These are phyloP conservation scores for Trachelus troglodyta DNA, from an alignment of 2,888 invertebrate genomes.

Conservation along the genomic window DNA sequence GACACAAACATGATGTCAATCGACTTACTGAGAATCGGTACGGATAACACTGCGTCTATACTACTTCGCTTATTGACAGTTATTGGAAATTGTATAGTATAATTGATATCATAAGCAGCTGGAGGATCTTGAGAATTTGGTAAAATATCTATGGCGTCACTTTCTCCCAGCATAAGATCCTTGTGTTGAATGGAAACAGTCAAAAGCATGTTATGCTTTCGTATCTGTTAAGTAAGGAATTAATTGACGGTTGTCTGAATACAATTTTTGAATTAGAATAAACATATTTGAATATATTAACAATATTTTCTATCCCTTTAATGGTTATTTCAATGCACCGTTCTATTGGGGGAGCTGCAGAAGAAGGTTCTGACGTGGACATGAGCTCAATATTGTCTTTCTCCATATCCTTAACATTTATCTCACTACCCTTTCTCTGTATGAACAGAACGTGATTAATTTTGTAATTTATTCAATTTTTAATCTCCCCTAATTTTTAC, in stretches of 20 bases:
- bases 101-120: slow-evolving; percentile 33
- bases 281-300: slow-evolving; percentile 29
- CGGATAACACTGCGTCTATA: slow-evolving; percentile 38
- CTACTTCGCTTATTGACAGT: slow-evolving; percentile 19
- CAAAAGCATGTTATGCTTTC: slow-evolving; percentile 29
- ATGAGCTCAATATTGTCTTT: not conserved
- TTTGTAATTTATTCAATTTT: too few species aligned
- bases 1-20: not conserved
- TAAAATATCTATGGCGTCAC: slow-evolving; percentile 33
- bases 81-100: slow-evolving; percentile 29
- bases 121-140: slow-evolving; percentile 29
- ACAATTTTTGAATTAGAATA: slow-evolving; percentile 4
- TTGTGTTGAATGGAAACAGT: slow-evolving; percentile 40
- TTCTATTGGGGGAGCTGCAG: slow-evolving; percentile 9
- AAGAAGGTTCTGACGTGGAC: not conserved
- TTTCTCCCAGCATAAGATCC: slow-evolving; percentile 40
- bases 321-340: slow-evolving; percentile 36
- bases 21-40: slow-evolving; percentile 47
- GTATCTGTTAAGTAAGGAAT: slow-evolving; percentile 6
- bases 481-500: not conserved
- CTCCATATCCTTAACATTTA: not conserved
- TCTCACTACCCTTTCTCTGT: not conserved
- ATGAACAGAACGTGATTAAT: not conserved
- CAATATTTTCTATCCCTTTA: slow-evolving; percentile 48
- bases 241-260: not conserved